Conservation (phyloP, 2,113 vertebrate genomes). For the Dipodomys ordii region DNA sequence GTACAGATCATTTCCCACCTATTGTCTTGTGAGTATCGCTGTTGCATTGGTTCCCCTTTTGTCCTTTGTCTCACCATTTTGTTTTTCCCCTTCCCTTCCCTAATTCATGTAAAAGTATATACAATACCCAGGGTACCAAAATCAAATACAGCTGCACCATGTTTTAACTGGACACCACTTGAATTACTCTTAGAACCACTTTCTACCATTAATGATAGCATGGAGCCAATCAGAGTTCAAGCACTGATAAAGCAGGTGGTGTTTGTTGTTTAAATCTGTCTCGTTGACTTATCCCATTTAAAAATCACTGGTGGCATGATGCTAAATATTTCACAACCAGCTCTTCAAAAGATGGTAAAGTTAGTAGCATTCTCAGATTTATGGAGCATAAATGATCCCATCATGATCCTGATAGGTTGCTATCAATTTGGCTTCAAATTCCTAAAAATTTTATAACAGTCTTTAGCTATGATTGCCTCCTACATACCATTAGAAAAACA, state of each 20-base stretch:
- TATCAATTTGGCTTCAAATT: neutral
- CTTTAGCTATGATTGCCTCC: neutral
- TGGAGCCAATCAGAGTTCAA: neutral
- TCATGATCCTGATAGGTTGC: neutral
- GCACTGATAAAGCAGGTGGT: neutral
- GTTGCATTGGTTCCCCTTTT: too few relatives aligned
- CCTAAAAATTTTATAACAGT: neutral
- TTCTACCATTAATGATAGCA: neutral
- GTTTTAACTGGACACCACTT: conserved; percentile 41
- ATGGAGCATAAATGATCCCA: neutral
- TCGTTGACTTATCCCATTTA: neutral
- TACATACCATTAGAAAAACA: neutral
- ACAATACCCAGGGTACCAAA: too few relatives aligned
- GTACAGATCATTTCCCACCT: too few relatives aligned
- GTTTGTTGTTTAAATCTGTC: neutral
- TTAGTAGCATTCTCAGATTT: neutral
- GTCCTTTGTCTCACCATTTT: too few relatives aligned
- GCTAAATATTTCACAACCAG: conserved; percentile 19
- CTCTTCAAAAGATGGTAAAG: neutral
- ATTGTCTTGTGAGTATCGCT: too few relatives aligned
- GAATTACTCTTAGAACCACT: conserved; percentile 31
- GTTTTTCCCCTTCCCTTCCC: too few relatives aligned
- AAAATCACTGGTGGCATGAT: neutral
- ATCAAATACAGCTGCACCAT: neutral
- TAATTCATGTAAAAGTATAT: too few relatives aligned